Conservation (phyloP, 2,888 invertebrate species). For the Hymenopus coronatus region DNA sequence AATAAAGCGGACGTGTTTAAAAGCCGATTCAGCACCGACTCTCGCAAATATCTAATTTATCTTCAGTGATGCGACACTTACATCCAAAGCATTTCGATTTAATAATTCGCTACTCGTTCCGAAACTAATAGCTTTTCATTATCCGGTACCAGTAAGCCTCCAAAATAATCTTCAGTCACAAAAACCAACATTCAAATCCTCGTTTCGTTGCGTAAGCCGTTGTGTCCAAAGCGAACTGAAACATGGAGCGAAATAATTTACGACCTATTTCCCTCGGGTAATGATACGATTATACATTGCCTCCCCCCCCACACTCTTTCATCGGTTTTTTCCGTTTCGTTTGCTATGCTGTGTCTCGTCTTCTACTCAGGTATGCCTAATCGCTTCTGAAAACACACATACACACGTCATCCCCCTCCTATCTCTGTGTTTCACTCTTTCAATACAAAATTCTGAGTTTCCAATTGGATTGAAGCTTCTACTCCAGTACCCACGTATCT, state of each 20-base stretch:
- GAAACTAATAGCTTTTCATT: background rate
- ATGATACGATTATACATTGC: slow-evolving; percentile 21
- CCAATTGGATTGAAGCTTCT: slow-evolving; percentile 13
- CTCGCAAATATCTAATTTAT: too few species aligned
- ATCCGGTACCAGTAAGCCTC: background rate
- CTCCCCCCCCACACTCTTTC: background rate
- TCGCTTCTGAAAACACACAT: background rate
- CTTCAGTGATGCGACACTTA: background rate
- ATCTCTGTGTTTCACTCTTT: background rate
- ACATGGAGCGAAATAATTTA: slow-evolving; percentile 7
- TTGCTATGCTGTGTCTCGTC: background rate
- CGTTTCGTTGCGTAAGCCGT: background rate
- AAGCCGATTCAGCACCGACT: background rate
- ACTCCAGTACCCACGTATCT: slow-evolving; percentile 1
- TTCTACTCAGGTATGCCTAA: background rate
- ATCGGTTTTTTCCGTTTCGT: background rate
- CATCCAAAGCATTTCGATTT: background rate
- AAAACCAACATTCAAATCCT: background rate
- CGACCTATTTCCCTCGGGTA: slow-evolving; percentile 24
- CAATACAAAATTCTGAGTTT: background rate
- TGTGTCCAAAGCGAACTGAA: background rate
- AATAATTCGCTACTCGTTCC: background rate
- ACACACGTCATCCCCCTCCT: background rate
- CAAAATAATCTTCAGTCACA: background rate
- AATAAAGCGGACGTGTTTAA: background rate